Evolutionary conservation across 2,888 invertebrate species (phyloP), one percentile per base, ranked within the genome.

Genomic region (Trichogramma dendrolimi): DNA sequence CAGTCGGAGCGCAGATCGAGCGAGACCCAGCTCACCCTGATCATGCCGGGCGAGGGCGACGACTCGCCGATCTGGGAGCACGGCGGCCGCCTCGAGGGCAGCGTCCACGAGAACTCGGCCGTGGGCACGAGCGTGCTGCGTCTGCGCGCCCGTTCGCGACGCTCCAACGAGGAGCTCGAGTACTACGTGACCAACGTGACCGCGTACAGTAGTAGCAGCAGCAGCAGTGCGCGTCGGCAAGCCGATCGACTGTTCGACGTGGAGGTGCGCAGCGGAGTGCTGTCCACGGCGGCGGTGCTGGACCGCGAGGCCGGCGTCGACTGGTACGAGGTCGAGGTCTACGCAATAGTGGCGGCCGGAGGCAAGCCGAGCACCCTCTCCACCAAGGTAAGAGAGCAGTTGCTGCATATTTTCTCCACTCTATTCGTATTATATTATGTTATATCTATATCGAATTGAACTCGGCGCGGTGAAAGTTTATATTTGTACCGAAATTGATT

Each of bases 101-200:
- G 87, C 67, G 91, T 96, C 48, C 87, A 87, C 72, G 96, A 96
- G 80, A 95, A 96, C 80, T 92, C 94, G 79, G 88, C 91, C 2
- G 85, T 89, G 57, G 95, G 94, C 58, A 92, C 91, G 10, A 90
- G 90, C 72, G 89, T 96, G 69, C 79, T 94, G 71, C 89, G 89
- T 71, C 87, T 96, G 71, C 86, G 84, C 68, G 92, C 92, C 71
- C 85, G 86, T 69, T 84, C 86, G 69, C 80, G 80, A 68, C 83
- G 84, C 72, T 70, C 75, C 43, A 82, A 81, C 60, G 85, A 85
- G 59, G 85, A 87, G 72, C 85, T 95, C 78, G 93, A 94, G 80
- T 96, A 93, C 82, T 95, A 92, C 81, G 90, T 96, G 79, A 93
- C 92, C 72, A 91, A 90, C 82, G 90, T 91, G 79, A 90, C 90